Conservation (phyloP, 1,140 invertebrate species). For the Latrodectus geometricus region DNA sequence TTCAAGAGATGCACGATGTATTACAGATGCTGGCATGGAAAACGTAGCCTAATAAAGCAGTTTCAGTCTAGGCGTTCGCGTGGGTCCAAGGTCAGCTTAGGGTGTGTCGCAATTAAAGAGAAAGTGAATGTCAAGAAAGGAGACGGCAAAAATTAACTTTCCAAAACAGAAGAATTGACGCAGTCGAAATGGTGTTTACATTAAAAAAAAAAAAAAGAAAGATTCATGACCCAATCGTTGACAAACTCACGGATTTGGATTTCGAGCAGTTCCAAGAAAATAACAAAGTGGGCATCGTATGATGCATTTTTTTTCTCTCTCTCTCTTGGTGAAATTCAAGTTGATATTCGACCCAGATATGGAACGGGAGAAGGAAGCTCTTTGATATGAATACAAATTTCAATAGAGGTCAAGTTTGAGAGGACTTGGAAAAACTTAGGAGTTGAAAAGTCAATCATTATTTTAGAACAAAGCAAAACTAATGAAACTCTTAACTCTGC, state of each 20-base stretch:
- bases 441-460: too few species aligned
- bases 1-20: too few species aligned
- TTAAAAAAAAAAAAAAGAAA: neutral
- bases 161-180: too few species aligned
- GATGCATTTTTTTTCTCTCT: too few species aligned
- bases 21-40: neutral
- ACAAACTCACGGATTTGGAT: too few species aligned
- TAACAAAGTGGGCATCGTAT: too few species aligned
- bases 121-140: slow-evolving; percentile 16
- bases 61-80: slow-evolving; percentile 35
- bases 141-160: neutral
- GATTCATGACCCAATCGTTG: too few species aligned
- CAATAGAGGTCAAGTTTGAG: slow-evolving; percentile 39
- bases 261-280: too few species aligned
- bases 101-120: slow-evolving; percentile 7
- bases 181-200: neutral
- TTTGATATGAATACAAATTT: slow-evolving; percentile 39
- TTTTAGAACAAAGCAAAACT: too few species aligned
- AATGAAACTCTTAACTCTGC: too few species aligned
- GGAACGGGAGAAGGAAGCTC: slow-evolving; percentile 19
- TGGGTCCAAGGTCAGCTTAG: slow-evolving; percentile 36
- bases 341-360: slow-evolving; percentile 29
- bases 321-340: too few species aligned
- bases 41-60: slow-evolving; percentile 18
- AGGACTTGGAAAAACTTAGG: slow-evolving; percentile 8